These are phyloP conservation scores for Columba janthina DNA, from an alignment of 2,113 vertebrate genomes.

Conservation along the genomic window DNA sequence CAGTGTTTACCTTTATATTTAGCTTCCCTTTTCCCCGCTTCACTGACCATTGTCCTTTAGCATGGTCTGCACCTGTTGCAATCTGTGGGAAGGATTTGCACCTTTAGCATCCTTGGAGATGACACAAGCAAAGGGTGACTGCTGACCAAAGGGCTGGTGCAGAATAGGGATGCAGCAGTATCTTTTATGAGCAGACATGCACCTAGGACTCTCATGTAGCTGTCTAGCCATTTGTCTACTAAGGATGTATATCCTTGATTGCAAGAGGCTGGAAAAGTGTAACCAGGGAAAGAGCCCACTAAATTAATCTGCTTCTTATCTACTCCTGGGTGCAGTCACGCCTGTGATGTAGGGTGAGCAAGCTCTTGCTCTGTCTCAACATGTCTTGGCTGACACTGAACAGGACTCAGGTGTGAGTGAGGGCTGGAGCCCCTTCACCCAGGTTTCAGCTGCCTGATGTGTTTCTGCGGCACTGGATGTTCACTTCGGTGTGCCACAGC, in stretches of 20 bases:
- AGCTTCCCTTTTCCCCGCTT: not conserved
- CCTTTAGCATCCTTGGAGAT: not conserved
- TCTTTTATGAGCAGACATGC: not conserved
- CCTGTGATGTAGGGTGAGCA: rapidly evolving
- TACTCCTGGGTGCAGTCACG: not conserved
- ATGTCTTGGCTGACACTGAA: rapidly evolving
- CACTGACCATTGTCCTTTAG: not conserved
- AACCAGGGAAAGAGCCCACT: not conserved
- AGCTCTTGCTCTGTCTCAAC: not conserved
- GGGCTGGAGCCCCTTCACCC: not conserved
- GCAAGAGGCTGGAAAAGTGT: not conserved
- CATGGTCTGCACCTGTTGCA: rapidly evolving
- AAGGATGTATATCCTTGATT: not conserved
- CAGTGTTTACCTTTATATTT: not conserved
- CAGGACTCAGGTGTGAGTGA: rapidly evolving
- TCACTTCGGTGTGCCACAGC: rapidly evolving
- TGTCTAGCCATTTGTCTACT: not conserved
- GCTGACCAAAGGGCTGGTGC: not conserved
- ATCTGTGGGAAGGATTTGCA: not conserved
- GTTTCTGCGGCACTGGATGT: rapidly evolving
- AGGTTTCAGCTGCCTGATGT: not conserved
- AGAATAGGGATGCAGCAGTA: not conserved
- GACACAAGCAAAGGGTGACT: not conserved
- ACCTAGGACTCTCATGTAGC: not conserved
- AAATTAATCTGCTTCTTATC: not conserved